A percentile compares a stretch with the other conserved stretches of the same genome.
Conservation (phyloP, 2,113 vertebrate genomes). For the Ondatra zibethicus region DNA sequence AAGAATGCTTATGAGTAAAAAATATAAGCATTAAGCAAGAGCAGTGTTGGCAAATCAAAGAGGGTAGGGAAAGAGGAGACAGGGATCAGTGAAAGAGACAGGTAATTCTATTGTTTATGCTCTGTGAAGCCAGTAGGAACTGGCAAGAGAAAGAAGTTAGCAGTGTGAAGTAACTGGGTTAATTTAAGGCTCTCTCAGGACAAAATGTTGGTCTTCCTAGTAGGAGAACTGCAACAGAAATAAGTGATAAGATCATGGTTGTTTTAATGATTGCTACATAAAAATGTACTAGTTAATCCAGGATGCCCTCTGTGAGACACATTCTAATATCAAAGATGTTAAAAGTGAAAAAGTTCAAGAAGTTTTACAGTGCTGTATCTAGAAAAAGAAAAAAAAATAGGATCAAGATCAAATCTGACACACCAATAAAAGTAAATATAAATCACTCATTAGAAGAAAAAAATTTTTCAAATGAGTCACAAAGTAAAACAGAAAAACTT, state of each 20-base stretch:
- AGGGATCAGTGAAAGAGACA: not conserved
- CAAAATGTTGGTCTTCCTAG: not conserved
- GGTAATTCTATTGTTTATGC: not conserved
- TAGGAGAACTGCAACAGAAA: not conserved
- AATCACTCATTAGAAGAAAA: not conserved
- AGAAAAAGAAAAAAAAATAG: not conserved
- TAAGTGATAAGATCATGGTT: not conserved
- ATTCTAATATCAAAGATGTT: not conserved
- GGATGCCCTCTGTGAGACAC: not conserved
- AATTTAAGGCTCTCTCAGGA: not conserved
- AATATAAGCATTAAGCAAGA: not conserved
- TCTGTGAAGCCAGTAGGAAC: not conserved
- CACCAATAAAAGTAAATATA: not conserved
- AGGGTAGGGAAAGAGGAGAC: not conserved
- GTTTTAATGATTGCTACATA: not conserved
- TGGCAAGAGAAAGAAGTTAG: not conserved
- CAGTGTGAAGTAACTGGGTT: not conserved
- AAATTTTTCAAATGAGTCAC: not conserved
- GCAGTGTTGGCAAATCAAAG: not conserved
- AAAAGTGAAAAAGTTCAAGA: not conserved
- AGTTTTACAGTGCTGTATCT: not conserved
- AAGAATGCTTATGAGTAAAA: not conserved
- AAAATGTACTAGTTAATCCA: not conserved
- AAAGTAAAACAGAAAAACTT: slow-evolving; percentile 30
- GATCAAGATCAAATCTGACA: not conserved